Evolutionary conservation across 2,113 vertebrate genomes (phyloP).

Genomic region (Chunga burmeisteri): DNA sequence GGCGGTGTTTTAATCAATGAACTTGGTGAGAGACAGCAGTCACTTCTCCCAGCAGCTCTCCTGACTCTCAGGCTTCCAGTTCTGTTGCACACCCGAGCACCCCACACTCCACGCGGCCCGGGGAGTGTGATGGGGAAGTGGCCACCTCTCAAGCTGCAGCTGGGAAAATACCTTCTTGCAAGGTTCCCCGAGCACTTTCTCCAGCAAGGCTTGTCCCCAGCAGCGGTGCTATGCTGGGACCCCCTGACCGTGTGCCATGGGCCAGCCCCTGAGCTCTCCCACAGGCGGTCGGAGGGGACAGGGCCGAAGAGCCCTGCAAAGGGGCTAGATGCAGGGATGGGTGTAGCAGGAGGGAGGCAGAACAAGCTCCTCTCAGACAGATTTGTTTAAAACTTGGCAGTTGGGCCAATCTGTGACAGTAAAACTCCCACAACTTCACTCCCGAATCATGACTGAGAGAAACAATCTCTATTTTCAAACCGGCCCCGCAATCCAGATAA

Average conservation of each 20-base stretch:
- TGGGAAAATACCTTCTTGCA: not conserved
- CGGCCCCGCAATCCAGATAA: not conserved
- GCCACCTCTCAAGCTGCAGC: not conserved
- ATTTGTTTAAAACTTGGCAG: not conserved
- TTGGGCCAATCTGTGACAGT: not conserved
- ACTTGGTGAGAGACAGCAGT: not conserved
- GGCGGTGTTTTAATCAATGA: not conserved
- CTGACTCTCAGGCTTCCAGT: not conserved
- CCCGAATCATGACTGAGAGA: not conserved
- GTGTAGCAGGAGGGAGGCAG: not conserved
- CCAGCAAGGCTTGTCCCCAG: not conserved
- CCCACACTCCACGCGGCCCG: accelerated
- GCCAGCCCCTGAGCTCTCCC: not conserved
- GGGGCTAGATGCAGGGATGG: not conserved
- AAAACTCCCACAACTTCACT: not conserved
- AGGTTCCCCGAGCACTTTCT: not conserved
- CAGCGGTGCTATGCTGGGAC: not conserved
- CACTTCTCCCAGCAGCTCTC: not conserved
- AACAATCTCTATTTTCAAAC: not conserved
- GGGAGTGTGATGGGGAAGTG: not conserved
- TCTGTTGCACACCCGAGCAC: not conserved
- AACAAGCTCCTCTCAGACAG: not conserved
- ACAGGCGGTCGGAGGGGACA: not conserved
- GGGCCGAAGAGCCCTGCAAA: not conserved
- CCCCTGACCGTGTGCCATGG: accelerated